These are phyloP conservation scores for Drosophila repleta DNA, from an alignment of 1,140 invertebrate species.

Conservation along the genomic window DNA sequence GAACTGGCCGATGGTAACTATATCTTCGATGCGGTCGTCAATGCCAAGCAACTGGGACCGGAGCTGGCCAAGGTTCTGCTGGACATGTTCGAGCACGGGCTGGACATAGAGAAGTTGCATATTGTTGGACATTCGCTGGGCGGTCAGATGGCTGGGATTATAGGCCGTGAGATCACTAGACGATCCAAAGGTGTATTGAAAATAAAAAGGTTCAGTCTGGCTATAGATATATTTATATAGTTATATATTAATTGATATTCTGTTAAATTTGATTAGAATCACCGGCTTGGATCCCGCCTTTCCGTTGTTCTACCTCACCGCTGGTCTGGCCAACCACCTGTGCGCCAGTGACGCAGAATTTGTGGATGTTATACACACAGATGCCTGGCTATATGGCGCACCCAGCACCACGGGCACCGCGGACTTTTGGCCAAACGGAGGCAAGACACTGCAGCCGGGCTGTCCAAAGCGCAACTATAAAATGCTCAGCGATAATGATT, in stretches of 20 bases:
- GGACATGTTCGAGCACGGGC: constrained; percentile 76
- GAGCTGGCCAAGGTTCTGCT: constrained; percentile 74
- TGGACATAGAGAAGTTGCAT: constrained; percentile 85
- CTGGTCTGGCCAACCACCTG: constrained; percentile 86
- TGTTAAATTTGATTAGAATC: constrained; percentile 73
- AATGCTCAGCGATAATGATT: constrained; percentile 82
- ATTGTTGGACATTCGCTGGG: constrained; percentile 91
- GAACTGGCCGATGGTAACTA: constrained; percentile 86
- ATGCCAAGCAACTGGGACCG: constrained; percentile 84
- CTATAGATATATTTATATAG: not conserved
- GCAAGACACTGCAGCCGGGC: constrained; percentile 86
- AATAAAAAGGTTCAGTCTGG: constrained; percentile 65
- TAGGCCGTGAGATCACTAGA: constrained; percentile 85
- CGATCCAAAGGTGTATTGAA: constrained; percentile 63
- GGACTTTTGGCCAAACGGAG: constrained; percentile 88
- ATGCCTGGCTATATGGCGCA: constrained; percentile 86
- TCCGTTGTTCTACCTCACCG: constrained; percentile 85
- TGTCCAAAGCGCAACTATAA: constrained; percentile 84
- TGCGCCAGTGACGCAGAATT: constrained; percentile 87
- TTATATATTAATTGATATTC: not conserved
- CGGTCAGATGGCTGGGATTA: constrained; percentile 89
- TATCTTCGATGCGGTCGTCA: constrained; percentile 85
- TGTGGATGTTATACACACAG: constrained; percentile 89
- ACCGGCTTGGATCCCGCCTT: constrained; percentile 87
- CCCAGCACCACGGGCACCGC: constrained; percentile 85